phyloP scores from a whole-genome alignment of 2,888 invertebrate genomes.

The Trissolcus japonicus region DNA sequence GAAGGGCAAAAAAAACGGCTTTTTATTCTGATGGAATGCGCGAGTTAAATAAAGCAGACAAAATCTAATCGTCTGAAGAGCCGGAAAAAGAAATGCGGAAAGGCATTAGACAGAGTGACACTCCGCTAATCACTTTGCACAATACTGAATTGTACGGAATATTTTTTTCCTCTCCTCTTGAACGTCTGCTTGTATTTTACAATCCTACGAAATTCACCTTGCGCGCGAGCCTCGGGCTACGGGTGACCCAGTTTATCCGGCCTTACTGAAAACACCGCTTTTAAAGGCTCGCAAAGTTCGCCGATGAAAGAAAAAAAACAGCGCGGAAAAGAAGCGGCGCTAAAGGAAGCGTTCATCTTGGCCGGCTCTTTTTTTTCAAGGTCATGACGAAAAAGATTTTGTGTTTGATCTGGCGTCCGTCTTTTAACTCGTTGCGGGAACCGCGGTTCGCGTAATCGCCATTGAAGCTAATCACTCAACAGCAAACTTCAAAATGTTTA shows the following conservation, averaged over 20 bases:
- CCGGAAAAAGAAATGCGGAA: too few relatives aligned
- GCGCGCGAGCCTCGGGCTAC: slow-evolving; percentile 68
- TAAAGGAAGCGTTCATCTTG: slow-evolving; percentile 18
- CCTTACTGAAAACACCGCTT: slow-evolving; percentile 37
- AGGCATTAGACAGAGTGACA: background rate
- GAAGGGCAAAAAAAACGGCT: background rate
- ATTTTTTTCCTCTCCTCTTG: slow-evolving; percentile 26
- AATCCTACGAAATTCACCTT: slow-evolving; percentile 58
- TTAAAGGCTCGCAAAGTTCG: slow-evolving; percentile 29
- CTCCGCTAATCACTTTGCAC: slow-evolving; percentile 13
- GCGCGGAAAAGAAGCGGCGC: slow-evolving; percentile 4
- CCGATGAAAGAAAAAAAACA: slow-evolving; percentile 9
- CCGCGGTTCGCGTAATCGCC: slow-evolving; percentile 12
- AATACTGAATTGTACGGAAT: slow-evolving; percentile 31
- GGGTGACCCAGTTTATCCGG: slow-evolving; percentile 69
- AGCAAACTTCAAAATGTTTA: slow-evolving; percentile 14
- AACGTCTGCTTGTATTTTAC: slow-evolving; percentile 44
- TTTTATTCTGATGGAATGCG: background rate
- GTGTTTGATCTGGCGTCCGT: slow-evolving; percentile 9
- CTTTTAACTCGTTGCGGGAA: slow-evolving; percentile 16
- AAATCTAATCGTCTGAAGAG: too few relatives aligned
- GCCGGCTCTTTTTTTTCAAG: slow-evolving; percentile 10
- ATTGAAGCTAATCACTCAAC: slow-evolving; percentile 9
- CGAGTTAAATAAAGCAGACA: too few relatives aligned
- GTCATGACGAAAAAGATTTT: slow-evolving; percentile 8